Percentiles rank a stretch among this genome's conserved stretches.
Conservation (phyloP, 2,113 vertebrate species). For the Megaleporinus macrocephalus region DNA sequence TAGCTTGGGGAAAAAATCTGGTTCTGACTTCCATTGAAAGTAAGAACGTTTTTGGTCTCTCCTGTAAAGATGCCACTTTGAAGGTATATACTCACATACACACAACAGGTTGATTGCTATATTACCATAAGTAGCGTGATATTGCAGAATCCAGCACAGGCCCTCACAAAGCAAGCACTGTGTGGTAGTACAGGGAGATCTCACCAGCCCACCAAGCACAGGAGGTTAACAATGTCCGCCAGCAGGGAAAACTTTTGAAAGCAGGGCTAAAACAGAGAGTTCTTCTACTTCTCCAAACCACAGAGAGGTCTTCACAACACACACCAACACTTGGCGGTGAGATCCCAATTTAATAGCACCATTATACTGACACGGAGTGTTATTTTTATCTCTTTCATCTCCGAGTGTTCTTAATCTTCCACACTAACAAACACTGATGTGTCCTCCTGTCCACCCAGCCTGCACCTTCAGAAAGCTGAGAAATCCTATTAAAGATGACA, state of each 20-base stretch:
- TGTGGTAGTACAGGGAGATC: background rate
- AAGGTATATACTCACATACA: background rate
- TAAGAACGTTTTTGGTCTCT: no score
- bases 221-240: background rate
- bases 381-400: background rate
- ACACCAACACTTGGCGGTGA: background rate
- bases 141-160: background rate
- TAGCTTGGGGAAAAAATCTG: no score
- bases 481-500: background rate
- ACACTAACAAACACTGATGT: conserved; percentile 11
- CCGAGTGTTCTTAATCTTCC: background rate
- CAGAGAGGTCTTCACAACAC: background rate
- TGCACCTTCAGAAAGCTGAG: background rate
- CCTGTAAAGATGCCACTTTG: no score
- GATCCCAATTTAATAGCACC: background rate
- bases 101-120: background rate
- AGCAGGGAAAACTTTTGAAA: background rate
- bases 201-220: background rate
- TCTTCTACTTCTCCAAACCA: background rate
- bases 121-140: conserved; percentile 1
- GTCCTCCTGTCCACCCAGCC: background rate
- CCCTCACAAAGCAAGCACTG: conserved; percentile 14
- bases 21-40: no score
- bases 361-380: background rate
- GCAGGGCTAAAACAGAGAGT: background rate